These are phyloP conservation scores for Yoshiicerus persimilis DNA, from an alignment of 1,140 invertebrate genomes.

Conservation along the genomic window DNA sequence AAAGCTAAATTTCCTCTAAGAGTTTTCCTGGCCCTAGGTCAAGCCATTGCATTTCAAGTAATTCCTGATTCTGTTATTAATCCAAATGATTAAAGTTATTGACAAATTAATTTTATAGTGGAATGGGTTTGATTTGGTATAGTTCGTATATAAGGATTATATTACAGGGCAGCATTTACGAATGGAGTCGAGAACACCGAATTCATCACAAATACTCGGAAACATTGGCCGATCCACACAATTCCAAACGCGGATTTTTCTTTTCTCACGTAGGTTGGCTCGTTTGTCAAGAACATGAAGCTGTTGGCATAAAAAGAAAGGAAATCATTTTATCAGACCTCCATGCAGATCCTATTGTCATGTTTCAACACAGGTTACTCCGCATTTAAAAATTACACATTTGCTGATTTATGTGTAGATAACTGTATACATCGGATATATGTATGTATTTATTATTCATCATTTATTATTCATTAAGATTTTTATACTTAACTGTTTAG, in stretches of 20 bases:
- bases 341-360: slow-evolving; percentile 77
- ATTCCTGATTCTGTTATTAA: too few species aligned
- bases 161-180: slow-evolving; percentile 83
- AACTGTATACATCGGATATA: not conserved
- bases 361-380: slow-evolving; percentile 85
- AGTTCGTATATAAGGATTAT: too few species aligned
- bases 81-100: slow-evolving; percentile 48
- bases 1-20: slow-evolving; percentile 80
- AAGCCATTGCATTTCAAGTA: slow-evolving; percentile 80
- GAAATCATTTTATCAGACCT: slow-evolving; percentile 84
- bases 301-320: slow-evolving; percentile 83
- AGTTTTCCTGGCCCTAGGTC: slow-evolving; percentile 69
- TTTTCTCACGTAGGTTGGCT: slow-evolving; percentile 96
- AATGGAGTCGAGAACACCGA: slow-evolving; percentile 92
- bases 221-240: slow-evolving; percentile 94
- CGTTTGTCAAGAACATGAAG: slow-evolving; percentile 84
- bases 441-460: not conserved
- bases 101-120: not conserved
- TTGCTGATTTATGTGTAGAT: too few species aligned
- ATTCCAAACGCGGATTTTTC: slow-evolving; percentile 91
- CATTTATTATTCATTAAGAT: not conserved
- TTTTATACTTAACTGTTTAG: too few species aligned
- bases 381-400: too few species aligned
- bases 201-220: slow-evolving; percentile 96
- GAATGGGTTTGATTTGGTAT: too few species aligned